Evolutionary conservation across 2,113 vertebrate species (phyloP), one percentile per base, ranked within the genome.

Genomic region (Thinocorus orbignyianus): DNA sequence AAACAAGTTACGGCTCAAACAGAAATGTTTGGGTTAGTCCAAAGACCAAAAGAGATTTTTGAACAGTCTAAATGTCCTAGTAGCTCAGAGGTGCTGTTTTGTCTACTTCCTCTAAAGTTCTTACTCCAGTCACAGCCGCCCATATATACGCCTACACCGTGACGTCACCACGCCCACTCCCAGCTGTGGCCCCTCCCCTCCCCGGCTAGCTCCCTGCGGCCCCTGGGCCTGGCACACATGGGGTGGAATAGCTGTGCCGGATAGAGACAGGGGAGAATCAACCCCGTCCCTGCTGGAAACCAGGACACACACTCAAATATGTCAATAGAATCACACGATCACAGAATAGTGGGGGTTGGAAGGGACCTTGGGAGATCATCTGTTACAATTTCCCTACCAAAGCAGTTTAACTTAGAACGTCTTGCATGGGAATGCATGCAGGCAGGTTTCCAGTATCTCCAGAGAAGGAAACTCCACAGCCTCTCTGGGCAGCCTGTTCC

Each of bases 51-150:
- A 76, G 16, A 90, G 2, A 7, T 37, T 80, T 90, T 62, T 88
- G 25, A 76, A 26, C 9, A 69, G 24, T 24, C 2, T 58, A 62
- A 82, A 31, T 4, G 54, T 68, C 9, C 9, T 16, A 44, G 7
- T 62, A 70, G 3, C 15, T 87, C 54, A 90, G 41, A 51, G 23
- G 5, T 54, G 7, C 3, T 76, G 6, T 69, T 62, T 33, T 82
- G n/a, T 17, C 15, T 81, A 13, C 14, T 86, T 86, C 57, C 17
- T 84, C 44, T 39, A 14, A 19, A 64, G 24, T 26, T 4, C 10
- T 58, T 69, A 64, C 4, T 11, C 3, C 25, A 28, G 0, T 65
- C 13, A 74, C 15, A 66, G 24, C n/a, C n/a, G n/a, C n/a, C n/a
- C n/a, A n/a, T n/a, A n/a, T n/a, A n/a, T n/a, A n/a, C n/a, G n/a